Base-by-base conservation (phyloP, 2,888 invertebrate genomes). In the Caenorhabditis imperialis region DNA sequence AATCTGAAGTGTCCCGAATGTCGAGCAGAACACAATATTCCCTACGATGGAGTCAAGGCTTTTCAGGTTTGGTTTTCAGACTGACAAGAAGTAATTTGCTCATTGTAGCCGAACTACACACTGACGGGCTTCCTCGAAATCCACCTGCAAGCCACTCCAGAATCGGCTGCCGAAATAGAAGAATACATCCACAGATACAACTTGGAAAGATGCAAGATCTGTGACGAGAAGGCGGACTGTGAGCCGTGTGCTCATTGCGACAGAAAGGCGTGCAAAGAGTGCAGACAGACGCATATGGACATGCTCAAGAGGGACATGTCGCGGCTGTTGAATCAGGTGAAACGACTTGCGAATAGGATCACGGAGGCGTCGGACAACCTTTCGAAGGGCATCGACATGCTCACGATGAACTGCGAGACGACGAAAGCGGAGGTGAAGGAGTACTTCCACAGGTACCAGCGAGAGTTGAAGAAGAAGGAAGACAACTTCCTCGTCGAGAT, bases 381-480 rank as follows among this genome's bases (percentile, higher is more conserved):
- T 12, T 76, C 80, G 27, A 94, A 95, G 87, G 96, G 95, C 88
- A 93, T 94, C 37, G 91, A 93, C 60, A 93, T 93, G 78, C 91
- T 98, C 70, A 94, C 94, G 90, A 92, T 93, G 61, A 97, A 96
- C 89, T 94, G 94, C 87, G 92, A 92, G 60, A 93, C 94, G 70
- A 95, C 96, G 4, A 92, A 93, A 54, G 94, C 95, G 84, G 97
- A 98, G 90, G 93, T 99, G 47, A 94, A 95, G 83, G 96, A 96
- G 90, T 85, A 88, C 72, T 84, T 88, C 67, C 84, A 84, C 55
- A 78, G 88, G 44, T 83, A 86, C 63, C 65, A 78, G 20, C 44
- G 79, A 45, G 90, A 90, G 58, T 75, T 91, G 58, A 88, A 89
- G 79, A 88, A 88, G 61, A 85, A 90, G 35, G 96, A 98, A 91